These are phyloP conservation scores for Rhamnusium bicolor DNA, from an alignment of 2,888 invertebrate species.

Conservation along the genomic window DNA sequence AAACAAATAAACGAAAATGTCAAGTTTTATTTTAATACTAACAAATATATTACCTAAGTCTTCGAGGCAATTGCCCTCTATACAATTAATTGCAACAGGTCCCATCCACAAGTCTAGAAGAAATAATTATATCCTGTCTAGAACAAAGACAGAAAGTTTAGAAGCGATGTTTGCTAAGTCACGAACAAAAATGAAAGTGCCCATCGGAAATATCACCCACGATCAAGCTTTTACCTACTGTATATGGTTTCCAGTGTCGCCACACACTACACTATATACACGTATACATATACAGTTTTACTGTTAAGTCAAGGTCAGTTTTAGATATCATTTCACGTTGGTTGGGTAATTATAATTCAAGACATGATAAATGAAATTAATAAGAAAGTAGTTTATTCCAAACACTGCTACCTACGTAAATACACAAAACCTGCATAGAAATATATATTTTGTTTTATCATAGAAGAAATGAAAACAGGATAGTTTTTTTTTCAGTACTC, in stretches of 20 bases:
- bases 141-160: slow-evolving; percentile 25
- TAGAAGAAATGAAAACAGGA: too few relatives aligned
- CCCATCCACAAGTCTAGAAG: slow-evolving; percentile 9
- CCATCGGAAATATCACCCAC: slow-evolving; percentile 33
- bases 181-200: slow-evolving; percentile 41
- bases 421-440: too few relatives aligned
- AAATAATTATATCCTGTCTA: slow-evolving; percentile 8
- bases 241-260: slow-evolving; percentile 11
- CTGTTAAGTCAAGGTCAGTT: not conserved
- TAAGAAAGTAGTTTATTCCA: slow-evolving; percentile 2
- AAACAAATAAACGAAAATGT: not conserved
- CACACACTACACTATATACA: not conserved
- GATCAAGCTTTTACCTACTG: slow-evolving; percentile 22
- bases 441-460: too few relatives aligned
- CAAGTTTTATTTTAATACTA: not conserved
- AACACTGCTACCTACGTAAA: not conserved
- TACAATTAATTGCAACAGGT: not conserved
- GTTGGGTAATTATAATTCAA: not conserved
- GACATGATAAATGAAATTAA: not conserved
- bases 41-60: not conserved
- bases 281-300: not conserved
- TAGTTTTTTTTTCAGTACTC: too few relatives aligned
- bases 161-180: slow-evolving; percentile 18
- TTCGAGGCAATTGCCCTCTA: not conserved
- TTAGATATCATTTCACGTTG: not conserved